A percentile compares a stretch with the other conserved stretches of the same genome.
These are phyloP conservation scores for Crotalus helleri DNA, from an alignment of 2,113 vertebrate species.

Conservation along the genomic window DNA sequence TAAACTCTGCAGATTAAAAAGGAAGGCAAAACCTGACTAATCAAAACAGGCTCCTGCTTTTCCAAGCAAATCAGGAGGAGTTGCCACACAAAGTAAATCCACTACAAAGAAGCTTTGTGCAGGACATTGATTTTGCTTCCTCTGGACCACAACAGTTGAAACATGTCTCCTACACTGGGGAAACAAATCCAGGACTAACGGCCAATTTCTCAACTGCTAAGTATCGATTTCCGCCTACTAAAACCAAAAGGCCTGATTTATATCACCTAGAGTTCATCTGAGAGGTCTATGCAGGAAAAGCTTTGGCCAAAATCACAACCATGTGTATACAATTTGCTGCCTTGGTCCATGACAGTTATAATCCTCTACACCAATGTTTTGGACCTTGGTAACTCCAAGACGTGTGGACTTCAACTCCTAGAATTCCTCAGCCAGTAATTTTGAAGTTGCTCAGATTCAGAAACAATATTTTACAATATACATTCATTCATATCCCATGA, in stretches of 20 bases:
- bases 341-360: neutral
- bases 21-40: neutral
- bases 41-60: neutral
- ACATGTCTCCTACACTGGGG: neutral
- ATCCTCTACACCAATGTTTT: neutral
- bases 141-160: neutral
- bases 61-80: slow-evolving; percentile 1
- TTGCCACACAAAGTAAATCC: neutral
- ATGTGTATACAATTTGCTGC: neutral
- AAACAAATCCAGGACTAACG: neutral
- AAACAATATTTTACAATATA: neutral
- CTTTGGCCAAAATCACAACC: neutral
- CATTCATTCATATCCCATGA: neutral
- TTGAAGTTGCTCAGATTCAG: neutral
- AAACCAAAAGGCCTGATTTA: fast-evolving
- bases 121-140: neutral
- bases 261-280: too few species aligned
- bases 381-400: neutral
- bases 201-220: neutral
- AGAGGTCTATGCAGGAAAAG: neutral
- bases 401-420: neutral
- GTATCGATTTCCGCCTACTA: neutral
- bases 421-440: neutral
- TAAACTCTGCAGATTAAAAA: slow-evolving; percentile 21
- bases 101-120: neutral